Percentiles rank a stretch among this genome's conserved stretches.
These are phyloP conservation scores for Threskiornis aethiopicus DNA, from an alignment of 2,797 vertebrate genomes.

Conservation along the genomic window DNA sequence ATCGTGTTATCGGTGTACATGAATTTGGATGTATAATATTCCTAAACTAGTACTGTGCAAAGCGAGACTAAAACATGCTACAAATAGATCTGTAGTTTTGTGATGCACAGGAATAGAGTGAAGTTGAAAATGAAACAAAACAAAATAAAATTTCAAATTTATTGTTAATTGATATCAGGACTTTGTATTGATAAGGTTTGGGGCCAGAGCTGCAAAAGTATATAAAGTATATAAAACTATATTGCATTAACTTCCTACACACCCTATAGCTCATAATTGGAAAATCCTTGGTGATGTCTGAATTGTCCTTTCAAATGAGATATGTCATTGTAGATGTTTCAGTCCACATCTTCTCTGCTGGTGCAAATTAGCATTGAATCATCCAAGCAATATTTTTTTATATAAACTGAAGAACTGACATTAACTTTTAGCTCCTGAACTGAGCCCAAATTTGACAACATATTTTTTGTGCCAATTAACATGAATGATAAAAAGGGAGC, in stretches of 20 bases:
- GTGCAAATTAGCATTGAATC: not conserved
- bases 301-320: not conserved
- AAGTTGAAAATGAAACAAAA: not conserved
- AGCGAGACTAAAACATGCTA: not conserved
- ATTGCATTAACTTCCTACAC: not conserved
- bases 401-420: not conserved
- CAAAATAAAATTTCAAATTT: not conserved
- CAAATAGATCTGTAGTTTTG: not conserved
- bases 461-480: not conserved
- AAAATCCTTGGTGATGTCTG: not conserved
- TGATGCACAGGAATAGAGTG: not conserved
- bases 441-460: not conserved
- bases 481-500: not conserved
- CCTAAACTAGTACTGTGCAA: not conserved
- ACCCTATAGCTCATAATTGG: not conserved
- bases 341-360: not conserved
- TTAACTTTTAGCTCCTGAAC: not conserved
- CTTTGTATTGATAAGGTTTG: not conserved
- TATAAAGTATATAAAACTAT: not conserved
- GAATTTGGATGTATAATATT: not conserved
- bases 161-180: not conserved
- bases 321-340: not conserved
- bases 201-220: fast-evolving
- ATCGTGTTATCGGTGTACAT: fast-evolving
- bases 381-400: not conserved